Evolutionary conservation across 2,888 invertebrate genomes (phyloP).

Genomic region (Diaphora mendica): DNA sequence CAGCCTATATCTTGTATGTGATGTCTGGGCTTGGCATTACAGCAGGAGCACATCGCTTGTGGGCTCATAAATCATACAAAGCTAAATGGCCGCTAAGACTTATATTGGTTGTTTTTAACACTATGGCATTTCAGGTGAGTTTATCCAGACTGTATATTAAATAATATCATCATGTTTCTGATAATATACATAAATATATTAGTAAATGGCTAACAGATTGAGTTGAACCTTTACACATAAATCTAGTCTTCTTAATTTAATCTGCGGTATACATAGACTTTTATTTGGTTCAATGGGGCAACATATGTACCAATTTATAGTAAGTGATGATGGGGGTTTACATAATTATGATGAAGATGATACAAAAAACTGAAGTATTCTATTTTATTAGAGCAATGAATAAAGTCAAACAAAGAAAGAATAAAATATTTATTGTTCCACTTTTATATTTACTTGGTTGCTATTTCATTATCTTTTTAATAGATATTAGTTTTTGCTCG

Average conservation of each 20-base stretch:
- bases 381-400: too few relatives aligned
- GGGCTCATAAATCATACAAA: constrained; percentile 98
- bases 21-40: constrained; percentile 96
- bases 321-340: too few relatives aligned
- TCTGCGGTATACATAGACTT: background rate
- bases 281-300: background rate
- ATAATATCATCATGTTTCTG: background rate
- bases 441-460: background rate
- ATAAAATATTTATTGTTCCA: background rate
- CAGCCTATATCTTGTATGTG: constrained; percentile 91
- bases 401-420: too few relatives aligned
- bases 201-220: background rate
- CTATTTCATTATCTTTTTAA: background rate
- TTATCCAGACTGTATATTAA: background rate
- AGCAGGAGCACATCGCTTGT: constrained; percentile 98
- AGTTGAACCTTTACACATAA: background rate
- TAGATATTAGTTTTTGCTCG: too few relatives aligned
- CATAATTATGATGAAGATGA: too few relatives aligned
- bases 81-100: constrained; percentile 95
- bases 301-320: background rate
- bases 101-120: constrained; percentile 93
- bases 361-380: too few relatives aligned
- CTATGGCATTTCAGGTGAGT: constrained; percentile 95
- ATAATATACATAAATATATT: background rate
- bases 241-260: background rate